Evolutionary conservation across 2,888 invertebrate genomes (phyloP).

Genomic region (Mellilla xanthometata): DNA sequence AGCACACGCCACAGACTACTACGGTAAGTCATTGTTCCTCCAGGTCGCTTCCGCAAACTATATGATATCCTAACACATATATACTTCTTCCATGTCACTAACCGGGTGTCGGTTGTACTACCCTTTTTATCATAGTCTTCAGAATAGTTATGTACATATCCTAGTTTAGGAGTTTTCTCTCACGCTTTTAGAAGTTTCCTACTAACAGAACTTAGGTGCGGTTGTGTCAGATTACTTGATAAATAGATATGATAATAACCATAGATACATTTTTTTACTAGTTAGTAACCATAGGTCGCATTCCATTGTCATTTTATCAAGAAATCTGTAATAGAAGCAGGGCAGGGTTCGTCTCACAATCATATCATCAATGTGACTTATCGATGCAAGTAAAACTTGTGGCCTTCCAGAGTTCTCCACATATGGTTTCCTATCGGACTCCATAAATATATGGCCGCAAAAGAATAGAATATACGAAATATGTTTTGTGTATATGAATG

Average conservation of each 20-base stretch:
- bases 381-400: conserved; percentile 52
- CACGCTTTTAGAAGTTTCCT: conserved; percentile 78
- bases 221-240: conserved; percentile 68
- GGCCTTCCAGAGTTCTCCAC: conserved; percentile 84
- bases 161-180: conserved; percentile 57
- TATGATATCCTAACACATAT: conserved; percentile 51
- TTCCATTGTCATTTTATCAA: conserved; percentile 52
- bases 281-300: conserved; percentile 32
- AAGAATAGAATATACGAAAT: conserved; percentile 40
- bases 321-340: conserved; percentile 59
- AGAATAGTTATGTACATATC: conserved; percentile 68
- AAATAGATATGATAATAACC: conserved; percentile 31
- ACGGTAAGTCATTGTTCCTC: conserved; percentile 97
- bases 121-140: conserved; percentile 42
- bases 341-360: conserved; percentile 50
- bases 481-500: conserved; percentile 63
- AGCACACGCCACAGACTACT: conserved; percentile 99
- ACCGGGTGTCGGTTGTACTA: conserved; percentile 72
- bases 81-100: conserved; percentile 53
- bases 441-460: conserved; percentile 58
- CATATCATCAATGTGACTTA: conserved; percentile 43
- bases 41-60: conserved; percentile 68
- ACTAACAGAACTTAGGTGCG: conserved; percentile 68
- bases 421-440: conserved; percentile 45
- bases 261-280: neutral